A percentile compares a stretch with the other conserved stretches of the same genome.
phyloP scores from a whole-genome alignment of 2,888 invertebrate genomes.

The Idaea biselata region DNA sequence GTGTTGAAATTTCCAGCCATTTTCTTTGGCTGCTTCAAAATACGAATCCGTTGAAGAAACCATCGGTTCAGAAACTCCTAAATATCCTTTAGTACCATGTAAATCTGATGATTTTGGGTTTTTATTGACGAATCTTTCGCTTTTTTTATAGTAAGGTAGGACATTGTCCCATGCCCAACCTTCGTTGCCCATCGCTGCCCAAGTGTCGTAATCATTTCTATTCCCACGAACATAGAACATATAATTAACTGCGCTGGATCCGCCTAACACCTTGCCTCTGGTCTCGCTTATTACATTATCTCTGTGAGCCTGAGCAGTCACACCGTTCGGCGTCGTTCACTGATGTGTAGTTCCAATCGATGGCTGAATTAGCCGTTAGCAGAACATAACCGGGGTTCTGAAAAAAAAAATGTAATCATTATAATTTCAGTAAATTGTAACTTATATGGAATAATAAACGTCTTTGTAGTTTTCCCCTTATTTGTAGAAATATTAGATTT shows the following conservation, averaged over 20 bases:
- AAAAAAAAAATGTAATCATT: constrained; percentile 12
- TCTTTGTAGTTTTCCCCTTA: constrained; percentile 40
- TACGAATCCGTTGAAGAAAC: constrained; percentile 14
- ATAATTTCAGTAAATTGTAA: no score
- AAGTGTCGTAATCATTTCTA: constrained; percentile 78
- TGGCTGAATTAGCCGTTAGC: constrained; percentile 20
- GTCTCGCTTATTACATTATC: constrained; percentile 56
- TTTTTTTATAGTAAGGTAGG: constrained; percentile 40
- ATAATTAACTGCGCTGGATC: constrained; percentile 82
- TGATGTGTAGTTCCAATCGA: constrained; percentile 38
- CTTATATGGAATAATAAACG: no score
- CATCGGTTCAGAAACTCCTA: constrained; percentile 23
- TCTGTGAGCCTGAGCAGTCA: constrained; percentile 32
- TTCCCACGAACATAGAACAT: constrained; percentile 84
- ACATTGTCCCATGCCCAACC: constrained; percentile 45
- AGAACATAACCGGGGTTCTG: constrained; percentile 39
- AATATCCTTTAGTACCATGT: constrained; percentile 27
- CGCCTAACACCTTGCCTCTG: constrained; percentile 83
- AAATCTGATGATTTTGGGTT: constrained; percentile 12
- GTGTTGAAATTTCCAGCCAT: constrained; percentile 26
- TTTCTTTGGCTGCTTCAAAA: constrained; percentile 24
- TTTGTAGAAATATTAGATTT: no score
- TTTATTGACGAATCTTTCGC: constrained; percentile 24
- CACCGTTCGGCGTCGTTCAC: constrained; percentile 39
- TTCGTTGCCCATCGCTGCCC: constrained; percentile 77